Evolutionary conservation across 2,888 invertebrate species (phyloP), one percentile per base, ranked within the genome.

Genomic region (Cyaniris semiargus): DNA sequence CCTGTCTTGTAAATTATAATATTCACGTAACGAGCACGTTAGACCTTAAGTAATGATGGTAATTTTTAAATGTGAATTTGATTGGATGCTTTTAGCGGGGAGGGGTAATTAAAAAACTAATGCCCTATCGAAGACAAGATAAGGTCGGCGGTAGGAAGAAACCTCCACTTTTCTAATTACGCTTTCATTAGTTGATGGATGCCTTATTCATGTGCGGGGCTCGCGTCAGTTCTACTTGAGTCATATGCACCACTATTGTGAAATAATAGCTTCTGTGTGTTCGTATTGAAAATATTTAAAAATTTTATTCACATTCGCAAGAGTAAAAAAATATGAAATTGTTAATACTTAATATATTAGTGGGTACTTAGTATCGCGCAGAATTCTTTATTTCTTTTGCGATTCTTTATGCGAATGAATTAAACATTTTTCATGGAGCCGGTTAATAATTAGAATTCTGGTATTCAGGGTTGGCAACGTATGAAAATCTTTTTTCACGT

Each of bases 111-210:
- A 93, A 92, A 77, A 74, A 92, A 91, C 84, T 89, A 88, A 90
- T 89, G 86, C 89, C 86, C 89, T 88, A 90, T 89, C 89, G 90
- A 93, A 93, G 93, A 92, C 90, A 93, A 93, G 94, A 93, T 93
- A 93, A 93, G 90, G 90, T 85, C 84, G 85, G 83, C 84, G 83
- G 88, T 88, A 89, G 92, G 92, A 93, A 93, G 93, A 93, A 91
- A 92, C 89, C 87, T 79, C 88, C 92, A 92, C 90, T 91, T 90
- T 92, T 90, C 88, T 93, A 92, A 94, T 93, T 92, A 92, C 90
- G 81, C 87, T 87, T 92, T 92, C 94, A 94, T 93, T 94, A 94
- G 93, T 88, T 94, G 94, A 94, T 94, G 92, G 91, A 89, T 87
- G 84, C 82, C 80, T 82, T 82, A 83, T 83, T 81, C 81, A 82